Evolutionary conservation across 2,888 invertebrate species (phyloP).

Genomic region (Ophraella communa): DNA sequence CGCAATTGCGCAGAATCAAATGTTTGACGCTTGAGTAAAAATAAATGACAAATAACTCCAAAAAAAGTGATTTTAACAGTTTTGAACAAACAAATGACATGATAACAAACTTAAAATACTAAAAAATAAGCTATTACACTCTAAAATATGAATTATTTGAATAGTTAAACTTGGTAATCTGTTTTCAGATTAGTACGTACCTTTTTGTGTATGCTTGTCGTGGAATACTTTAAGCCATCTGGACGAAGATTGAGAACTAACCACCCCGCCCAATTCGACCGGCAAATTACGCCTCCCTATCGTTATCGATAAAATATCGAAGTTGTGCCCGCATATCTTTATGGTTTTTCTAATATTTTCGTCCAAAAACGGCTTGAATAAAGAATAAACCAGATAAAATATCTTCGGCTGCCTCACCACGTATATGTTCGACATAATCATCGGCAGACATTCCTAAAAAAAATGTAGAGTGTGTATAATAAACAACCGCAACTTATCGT

Average conservation of each 20-base stretch:
- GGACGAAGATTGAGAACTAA: slow-evolving; percentile 12
- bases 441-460: slow-evolving; percentile 48
- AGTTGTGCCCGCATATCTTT: slow-evolving; percentile 58
- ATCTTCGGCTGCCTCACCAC: slow-evolving; percentile 47
- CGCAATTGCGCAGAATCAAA: too few species aligned
- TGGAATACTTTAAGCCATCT: slow-evolving; percentile 36
- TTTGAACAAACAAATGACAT: too few species aligned
- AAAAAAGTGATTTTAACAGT: too few species aligned
- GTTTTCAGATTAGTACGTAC: slow-evolving; percentile 29
- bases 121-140: too few species aligned
- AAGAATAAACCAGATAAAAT: slow-evolving; percentile 43
- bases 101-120: too few species aligned
- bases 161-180: too few species aligned
- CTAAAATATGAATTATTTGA: too few species aligned
- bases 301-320: slow-evolving; percentile 55
- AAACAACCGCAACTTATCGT: too few species aligned
- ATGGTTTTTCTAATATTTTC: slow-evolving; percentile 50
- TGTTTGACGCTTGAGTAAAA: too few species aligned
- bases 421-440: slow-evolving; percentile 43
- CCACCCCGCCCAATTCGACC: slow-evolving; percentile 54
- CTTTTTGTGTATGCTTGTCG: slow-evolving; percentile 29
- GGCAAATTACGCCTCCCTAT: slow-evolving; percentile 58
- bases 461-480: too few species aligned
- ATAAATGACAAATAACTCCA: too few species aligned
- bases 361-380: slow-evolving; percentile 50